These are phyloP conservation scores for Mallateleia sp. DNA, from an alignment of 2,888 invertebrate genomes.

Conservation along the genomic window DNA sequence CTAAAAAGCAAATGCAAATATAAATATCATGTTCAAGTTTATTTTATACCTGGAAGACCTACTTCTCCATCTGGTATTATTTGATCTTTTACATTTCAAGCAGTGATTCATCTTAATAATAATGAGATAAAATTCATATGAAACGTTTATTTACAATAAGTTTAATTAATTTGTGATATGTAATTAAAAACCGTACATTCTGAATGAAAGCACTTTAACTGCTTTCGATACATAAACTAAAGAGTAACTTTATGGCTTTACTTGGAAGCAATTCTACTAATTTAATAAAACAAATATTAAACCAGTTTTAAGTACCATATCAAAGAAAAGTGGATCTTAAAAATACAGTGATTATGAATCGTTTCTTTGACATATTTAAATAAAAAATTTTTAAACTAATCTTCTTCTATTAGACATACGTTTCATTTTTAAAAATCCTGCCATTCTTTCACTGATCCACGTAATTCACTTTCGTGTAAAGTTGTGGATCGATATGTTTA, in stretches of 20 bases:
- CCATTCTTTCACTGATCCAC: not conserved
- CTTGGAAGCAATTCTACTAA: not conserved
- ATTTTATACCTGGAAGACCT: not conserved
- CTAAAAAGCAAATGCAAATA: conserved; percentile 10
- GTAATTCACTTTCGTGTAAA: not conserved
- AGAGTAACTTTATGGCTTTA: conserved; percentile 24
- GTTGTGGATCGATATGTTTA: conserved; percentile 10
- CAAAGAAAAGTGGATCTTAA: not conserved
- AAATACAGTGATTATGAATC: not conserved
- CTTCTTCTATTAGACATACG: not conserved
- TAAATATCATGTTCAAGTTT: not conserved
- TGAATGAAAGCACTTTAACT: not conserved
- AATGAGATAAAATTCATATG: not conserved
- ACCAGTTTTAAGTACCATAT: not conserved
- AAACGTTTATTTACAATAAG: no score
- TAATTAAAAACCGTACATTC: not conserved
- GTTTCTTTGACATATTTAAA: not conserved
- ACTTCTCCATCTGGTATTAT: not conserved
- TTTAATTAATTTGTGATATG: not conserved
- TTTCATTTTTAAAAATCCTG: not conserved
- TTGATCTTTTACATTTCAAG: not conserved
- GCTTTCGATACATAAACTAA: not conserved
- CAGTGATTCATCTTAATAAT: not conserved
- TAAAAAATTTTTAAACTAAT: no score
- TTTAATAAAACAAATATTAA: conserved; percentile 5